These are phyloP conservation scores for Cygnus atratus DNA, from an alignment of 2,113 vertebrate species.

Conservation along the genomic window DNA sequence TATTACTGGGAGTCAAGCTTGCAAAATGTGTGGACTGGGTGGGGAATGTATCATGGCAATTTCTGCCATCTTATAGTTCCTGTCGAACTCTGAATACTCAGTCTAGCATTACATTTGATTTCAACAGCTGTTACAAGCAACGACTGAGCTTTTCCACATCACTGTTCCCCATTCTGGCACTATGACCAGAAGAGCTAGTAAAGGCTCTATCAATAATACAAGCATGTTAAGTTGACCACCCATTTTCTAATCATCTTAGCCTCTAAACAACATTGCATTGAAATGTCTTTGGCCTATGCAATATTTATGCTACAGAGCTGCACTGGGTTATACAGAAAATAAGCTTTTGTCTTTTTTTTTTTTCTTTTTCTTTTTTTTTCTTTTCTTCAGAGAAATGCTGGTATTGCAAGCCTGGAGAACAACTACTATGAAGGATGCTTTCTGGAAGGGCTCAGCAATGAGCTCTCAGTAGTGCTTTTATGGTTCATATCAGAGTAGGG, in stretches of 20 bases:
- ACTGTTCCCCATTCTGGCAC: background rate
- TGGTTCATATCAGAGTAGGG: accelerated
- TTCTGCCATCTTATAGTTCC: background rate
- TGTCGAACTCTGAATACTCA: background rate
- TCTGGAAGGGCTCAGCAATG: background rate
- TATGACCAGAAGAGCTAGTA: background rate
- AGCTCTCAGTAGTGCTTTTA: background rate
- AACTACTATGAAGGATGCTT: background rate
- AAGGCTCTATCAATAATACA: background rate
- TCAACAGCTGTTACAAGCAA: background rate
- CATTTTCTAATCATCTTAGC: background rate
- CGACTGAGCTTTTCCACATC: background rate
- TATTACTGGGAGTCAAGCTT: background rate
- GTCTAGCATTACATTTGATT: background rate
- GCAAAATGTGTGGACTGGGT: background rate
- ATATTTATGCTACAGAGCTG: background rate
- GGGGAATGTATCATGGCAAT: accelerated
- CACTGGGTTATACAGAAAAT: background rate
- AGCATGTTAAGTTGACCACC: background rate
- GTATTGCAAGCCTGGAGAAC: background rate
- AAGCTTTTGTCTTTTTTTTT: background rate
- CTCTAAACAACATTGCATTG: background rate
- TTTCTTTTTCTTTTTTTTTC: background rate
- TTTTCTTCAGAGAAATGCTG: background rate
- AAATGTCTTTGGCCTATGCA: background rate